These are phyloP conservation scores for Psettodes erumei DNA, from an alignment of 2,113 vertebrate genomes.

Conservation along the genomic window DNA sequence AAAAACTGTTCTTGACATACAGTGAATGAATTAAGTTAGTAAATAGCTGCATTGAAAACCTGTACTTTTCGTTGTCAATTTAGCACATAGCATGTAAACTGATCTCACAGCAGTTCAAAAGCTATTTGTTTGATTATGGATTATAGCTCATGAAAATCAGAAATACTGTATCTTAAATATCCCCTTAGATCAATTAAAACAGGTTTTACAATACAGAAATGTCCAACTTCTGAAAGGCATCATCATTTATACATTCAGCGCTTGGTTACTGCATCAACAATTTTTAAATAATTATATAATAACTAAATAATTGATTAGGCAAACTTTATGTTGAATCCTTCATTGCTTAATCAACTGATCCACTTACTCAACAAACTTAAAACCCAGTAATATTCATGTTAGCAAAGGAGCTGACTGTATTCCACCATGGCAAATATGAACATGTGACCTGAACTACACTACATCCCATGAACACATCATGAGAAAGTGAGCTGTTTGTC, in stretches of 20 bases:
- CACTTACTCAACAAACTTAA: too few relatives aligned
- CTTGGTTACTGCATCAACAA: too few relatives aligned
- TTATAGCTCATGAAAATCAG: too few relatives aligned
- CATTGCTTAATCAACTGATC: background rate
- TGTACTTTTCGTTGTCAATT: conserved; percentile 42
- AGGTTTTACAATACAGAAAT: too few relatives aligned
- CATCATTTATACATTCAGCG: too few relatives aligned
- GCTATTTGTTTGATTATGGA: too few relatives aligned
- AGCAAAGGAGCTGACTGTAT: background rate
- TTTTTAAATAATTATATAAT: too few relatives aligned
- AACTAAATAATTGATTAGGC: too few relatives aligned
- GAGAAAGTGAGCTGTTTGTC: too few relatives aligned
- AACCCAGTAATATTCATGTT: background rate
- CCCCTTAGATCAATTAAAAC: too few relatives aligned
- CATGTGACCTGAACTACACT: background rate
- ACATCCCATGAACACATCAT: background rate
- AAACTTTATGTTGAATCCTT: background rate
- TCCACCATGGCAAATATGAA: conserved; percentile 13
- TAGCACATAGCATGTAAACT: conserved; percentile 22
- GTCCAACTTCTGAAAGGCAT: too few relatives aligned
- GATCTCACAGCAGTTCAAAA: conserved; percentile 22
- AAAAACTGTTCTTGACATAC: conserved; percentile 31
- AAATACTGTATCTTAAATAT: too few relatives aligned
- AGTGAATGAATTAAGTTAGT: conserved; percentile 1
- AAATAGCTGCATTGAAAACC: conserved; percentile 13